A percentile compares a stretch with the other conserved stretches of the same genome.
Conservation (phyloP, 2,797 vertebrate genomes). For the Channallabes apus region DNA sequence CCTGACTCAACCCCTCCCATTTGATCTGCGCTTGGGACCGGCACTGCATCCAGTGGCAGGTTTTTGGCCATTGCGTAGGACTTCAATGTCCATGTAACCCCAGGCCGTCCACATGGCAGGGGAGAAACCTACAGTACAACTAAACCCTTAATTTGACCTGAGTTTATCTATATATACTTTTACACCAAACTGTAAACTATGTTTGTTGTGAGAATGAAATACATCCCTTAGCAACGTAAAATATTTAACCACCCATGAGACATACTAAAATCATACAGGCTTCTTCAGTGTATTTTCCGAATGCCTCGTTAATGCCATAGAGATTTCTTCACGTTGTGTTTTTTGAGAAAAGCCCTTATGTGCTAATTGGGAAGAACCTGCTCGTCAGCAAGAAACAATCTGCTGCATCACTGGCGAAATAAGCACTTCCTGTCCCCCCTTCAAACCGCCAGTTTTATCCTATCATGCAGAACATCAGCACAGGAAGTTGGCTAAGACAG, state of each 20-base stretch:
- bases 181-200: not conserved
- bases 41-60: no score
- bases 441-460: constrained; percentile 16
- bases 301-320: not conserved
- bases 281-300: not conserved
- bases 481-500: constrained; percentile 50
- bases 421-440: constrained; percentile 34
- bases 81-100: no score
- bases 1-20: no score
- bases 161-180: not conserved
- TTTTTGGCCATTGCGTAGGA: no score
- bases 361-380: constrained; percentile 23
- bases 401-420: constrained; percentile 34
- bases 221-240: not conserved
- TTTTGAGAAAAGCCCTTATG: constrained; percentile 30
- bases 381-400: constrained; percentile 34
- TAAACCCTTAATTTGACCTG: not conserved
- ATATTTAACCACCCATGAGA: not conserved
- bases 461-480: constrained; percentile 32
- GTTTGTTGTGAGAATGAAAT: not conserved
- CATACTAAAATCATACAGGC: not conserved
- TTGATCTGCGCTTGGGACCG: no score
- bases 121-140: no score
- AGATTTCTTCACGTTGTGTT: constrained; percentile 12
- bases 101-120: no score